phyloP scores from a whole-genome alignment of 2,888 invertebrate genomes.

The Acanthoscelides obtectus region DNA sequence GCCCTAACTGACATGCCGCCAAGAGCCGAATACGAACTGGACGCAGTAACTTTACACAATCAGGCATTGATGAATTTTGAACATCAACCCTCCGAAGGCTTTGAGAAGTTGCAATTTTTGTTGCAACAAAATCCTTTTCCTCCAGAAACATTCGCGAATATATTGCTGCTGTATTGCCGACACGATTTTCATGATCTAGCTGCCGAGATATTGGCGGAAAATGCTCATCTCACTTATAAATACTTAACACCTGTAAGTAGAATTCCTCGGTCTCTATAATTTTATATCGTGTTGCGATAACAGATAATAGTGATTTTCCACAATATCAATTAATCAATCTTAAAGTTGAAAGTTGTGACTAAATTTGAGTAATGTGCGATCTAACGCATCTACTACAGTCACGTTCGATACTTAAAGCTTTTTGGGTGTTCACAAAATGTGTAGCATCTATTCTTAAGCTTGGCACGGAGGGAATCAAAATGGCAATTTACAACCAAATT shows the following conservation, averaged over 20 bases:
- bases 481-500: too few relatives aligned
- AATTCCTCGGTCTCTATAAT: too few relatives aligned
- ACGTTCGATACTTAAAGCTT: too few relatives aligned
- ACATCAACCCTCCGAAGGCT: constrained; percentile 83
- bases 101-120: constrained; percentile 90
- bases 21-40: constrained; percentile 92
- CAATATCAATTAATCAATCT: too few relatives aligned
- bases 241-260: constrained; percentile 78
- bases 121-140: constrained; percentile 95
- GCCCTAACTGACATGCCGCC: constrained; percentile 88
- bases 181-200: constrained; percentile 97
- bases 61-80: constrained; percentile 87
- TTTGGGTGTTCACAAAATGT: too few relatives aligned
- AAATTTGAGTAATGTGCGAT: too few relatives aligned
- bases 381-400: too few relatives aligned
- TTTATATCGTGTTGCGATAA: too few relatives aligned
- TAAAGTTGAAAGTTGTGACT: too few relatives aligned
- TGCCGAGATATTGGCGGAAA: constrained; percentile 96
- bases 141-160: constrained; percentile 94
- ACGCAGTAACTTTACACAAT: constrained; percentile 96
- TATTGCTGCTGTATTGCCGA: constrained; percentile 91
- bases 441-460: too few relatives aligned
- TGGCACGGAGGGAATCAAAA: too few relatives aligned
- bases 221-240: constrained; percentile 93
- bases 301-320: too few relatives aligned